phyloP scores from a whole-genome alignment of 2,113 vertebrate species.

The Leiothrix lutea region DNA sequence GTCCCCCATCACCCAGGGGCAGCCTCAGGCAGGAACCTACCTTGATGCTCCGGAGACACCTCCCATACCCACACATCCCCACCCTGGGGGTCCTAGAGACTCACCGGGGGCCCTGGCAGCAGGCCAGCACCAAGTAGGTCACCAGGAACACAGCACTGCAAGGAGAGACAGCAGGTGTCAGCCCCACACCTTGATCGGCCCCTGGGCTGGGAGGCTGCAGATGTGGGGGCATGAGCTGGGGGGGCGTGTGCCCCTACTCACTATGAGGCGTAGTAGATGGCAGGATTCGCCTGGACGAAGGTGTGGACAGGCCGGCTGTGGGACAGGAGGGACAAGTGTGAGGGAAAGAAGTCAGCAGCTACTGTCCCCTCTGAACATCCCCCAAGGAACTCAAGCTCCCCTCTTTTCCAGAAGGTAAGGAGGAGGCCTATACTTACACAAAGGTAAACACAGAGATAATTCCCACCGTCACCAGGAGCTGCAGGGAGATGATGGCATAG shows the following conservation, averaged over 20 bases:
- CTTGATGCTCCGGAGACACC: background rate
- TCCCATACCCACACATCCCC: background rate
- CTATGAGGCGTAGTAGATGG: slow-evolving; percentile 87
- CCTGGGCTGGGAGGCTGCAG: fast-evolving
- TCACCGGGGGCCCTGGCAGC: slow-evolving; percentile 92
- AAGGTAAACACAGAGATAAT: slow-evolving; percentile 87
- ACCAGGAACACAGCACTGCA: slow-evolving; percentile 84
- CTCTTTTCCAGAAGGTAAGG: background rate
- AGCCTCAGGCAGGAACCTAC: background rate
- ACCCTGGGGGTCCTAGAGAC: background rate
- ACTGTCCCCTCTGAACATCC: background rate
- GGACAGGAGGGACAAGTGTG: background rate
- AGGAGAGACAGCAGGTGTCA: background rate
- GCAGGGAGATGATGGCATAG: slow-evolving; percentile 86
- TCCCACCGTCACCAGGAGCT: slow-evolving; percentile 84
- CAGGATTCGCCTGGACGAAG: slow-evolving; percentile 74
- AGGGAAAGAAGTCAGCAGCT: background rate
- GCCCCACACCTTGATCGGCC: background rate
- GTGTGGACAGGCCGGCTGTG: background rate
- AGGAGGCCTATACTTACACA: slow-evolving; percentile 65
- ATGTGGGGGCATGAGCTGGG: background rate
- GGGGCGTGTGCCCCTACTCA: slow-evolving; percentile 68
- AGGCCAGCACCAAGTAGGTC: slow-evolving; percentile 85
- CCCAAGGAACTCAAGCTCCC: background rate
- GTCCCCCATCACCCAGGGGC: background rate